Evolutionary conservation across 2,113 vertebrate species (phyloP), one percentile per base, ranked within the genome.

Genomic region (Platichthys flesus): DNA sequence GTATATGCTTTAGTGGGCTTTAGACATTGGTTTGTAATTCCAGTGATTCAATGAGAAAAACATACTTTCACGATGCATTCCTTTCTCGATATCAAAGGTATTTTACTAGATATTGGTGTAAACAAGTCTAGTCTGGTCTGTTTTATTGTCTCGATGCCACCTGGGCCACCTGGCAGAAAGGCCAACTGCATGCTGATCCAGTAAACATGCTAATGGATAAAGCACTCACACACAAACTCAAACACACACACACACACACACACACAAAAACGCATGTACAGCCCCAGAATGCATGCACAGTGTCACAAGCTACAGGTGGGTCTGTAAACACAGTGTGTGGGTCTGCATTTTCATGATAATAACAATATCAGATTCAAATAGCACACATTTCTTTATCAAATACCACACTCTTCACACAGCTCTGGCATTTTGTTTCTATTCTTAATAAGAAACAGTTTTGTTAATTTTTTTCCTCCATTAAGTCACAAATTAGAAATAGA

Each of bases 201-300:
- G 20, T 89, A 85, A 84, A 82, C 21, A 2, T 61, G 23, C 54
- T 71, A 62, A 83, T 76, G 57, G 79, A 64, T 51, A 1, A 88
- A 78, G 18, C 79, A 13, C 31, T 28, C 52, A 57, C 26, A 67
- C 58, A 71, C 59, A 51, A 61, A 61, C 59, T 76, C 66, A 56
- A 23, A 56, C 21, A 64, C 40, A 57, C 26, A 67, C 58, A 71
- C 60, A 24, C 55, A 56, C 21, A 64, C 40, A 52, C 67, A 21
- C 28, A 59, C 56, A 28, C 23, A 23, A 23, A 23, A 23, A 23
- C 55, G 52, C 26, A 67, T 40, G 35, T 37, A 37, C 35, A 9
- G 35, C 35, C 35, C 9, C 35, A 37, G 35, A 37, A 71, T 21
- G 24, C 71, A 66, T 49, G 55, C 59, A 79, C 66, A 74, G 16